phyloP scores from a whole-genome alignment of 1,140 invertebrate species.

The Drosophila littoralis region DNA sequence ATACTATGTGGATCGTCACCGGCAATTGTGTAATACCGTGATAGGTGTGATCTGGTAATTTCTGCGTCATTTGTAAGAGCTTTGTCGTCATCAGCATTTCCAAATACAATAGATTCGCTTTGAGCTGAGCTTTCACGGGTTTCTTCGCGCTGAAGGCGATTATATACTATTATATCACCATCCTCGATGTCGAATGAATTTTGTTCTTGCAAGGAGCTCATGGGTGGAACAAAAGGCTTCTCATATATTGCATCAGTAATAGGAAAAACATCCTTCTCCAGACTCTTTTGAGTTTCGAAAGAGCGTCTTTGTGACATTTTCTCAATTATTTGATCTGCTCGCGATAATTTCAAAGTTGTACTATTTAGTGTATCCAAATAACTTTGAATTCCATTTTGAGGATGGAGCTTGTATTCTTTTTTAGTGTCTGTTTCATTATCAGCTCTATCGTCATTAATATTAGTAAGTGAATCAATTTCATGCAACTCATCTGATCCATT shows the following conservation, averaged over 20 bases:
- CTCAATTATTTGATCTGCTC: constrained; percentile 62
- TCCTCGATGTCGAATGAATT: constrained; percentile 59
- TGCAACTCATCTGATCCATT: constrained; percentile 8
- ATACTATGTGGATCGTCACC: constrained; percentile 64
- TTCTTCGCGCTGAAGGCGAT: constrained; percentile 58
- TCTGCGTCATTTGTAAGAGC: constrained; percentile 38
- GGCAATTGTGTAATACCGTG: constrained; percentile 69
- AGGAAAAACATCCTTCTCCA: constrained; percentile 1
- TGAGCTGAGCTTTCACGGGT: constrained; percentile 72
- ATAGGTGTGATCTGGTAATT: constrained; percentile 38
- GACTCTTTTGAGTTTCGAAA: constrained; percentile 41
- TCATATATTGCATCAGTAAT: constrained; percentile 44
- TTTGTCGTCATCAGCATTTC: constrained; percentile 33
- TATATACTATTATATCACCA: constrained; percentile 62
- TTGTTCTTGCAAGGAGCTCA: constrained; percentile 59
- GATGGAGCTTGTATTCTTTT: constrained; percentile 10
- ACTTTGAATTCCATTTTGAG: constrained; percentile 25
- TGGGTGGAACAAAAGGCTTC: constrained; percentile 54
- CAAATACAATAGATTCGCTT: constrained; percentile 68
- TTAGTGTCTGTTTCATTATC: constrained; percentile 16
- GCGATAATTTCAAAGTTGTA: constrained; percentile 51
- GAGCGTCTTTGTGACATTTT: constrained; percentile 64
- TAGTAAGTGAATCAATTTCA: constrained; percentile 44
- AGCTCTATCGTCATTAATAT: constrained; percentile 8
- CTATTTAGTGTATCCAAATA: constrained; percentile 55